Evolutionary conservation across 2,888 invertebrate genomes (phyloP), one percentile per base, ranked within the genome.

Genomic region (Drosophila conformis): DNA sequence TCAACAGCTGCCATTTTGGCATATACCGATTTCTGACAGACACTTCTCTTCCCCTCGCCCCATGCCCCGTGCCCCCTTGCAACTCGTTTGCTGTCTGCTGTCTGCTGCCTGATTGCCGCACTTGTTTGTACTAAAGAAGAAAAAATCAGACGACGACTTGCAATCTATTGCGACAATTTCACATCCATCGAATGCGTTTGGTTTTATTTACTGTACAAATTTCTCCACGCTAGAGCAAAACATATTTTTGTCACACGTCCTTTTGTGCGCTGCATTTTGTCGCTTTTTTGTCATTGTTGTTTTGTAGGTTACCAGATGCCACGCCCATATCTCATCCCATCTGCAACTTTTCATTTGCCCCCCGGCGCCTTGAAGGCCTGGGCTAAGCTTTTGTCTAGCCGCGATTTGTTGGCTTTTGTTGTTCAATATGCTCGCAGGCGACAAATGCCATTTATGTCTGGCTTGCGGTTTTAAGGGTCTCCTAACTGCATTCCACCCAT

Each of bases 401-500:
- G 53, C 82, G 73, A 79, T 82, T 79, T 79, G 73, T 73, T 70
- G 63, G 60, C 64, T 79, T 74, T 72, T 76, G 71, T 76, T 69
- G 69, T 49, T 67, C 69, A 64, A 71, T 82, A 73, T 69, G 68
- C 54, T 66, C 25, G 29, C 46, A 61, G 64, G 81, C 80, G 80
- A 77, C 69, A 81, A 81, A 69, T 67, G 83, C 71, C 81, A 77
- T 80, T 69, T 70, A 71, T 76, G 70, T 46, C 46, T 73, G 73
- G 42, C 66, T 73, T 70, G 69, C 59, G 75, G 74, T 62, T 74
- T 65, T 42, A 53, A 38, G 56, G 60, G 69, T 68, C 58, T 25
- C 31, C 36, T 6, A 40, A 21, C 33, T 58, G 29, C 21, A 49
- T n/a, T 38, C 35, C 15, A 8, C 1, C 27, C 15, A 40, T 21